Evolutionary conservation across 2,797 vertebrate genomes (phyloP).

Genomic region (Acanthopagrus latus): DNA sequence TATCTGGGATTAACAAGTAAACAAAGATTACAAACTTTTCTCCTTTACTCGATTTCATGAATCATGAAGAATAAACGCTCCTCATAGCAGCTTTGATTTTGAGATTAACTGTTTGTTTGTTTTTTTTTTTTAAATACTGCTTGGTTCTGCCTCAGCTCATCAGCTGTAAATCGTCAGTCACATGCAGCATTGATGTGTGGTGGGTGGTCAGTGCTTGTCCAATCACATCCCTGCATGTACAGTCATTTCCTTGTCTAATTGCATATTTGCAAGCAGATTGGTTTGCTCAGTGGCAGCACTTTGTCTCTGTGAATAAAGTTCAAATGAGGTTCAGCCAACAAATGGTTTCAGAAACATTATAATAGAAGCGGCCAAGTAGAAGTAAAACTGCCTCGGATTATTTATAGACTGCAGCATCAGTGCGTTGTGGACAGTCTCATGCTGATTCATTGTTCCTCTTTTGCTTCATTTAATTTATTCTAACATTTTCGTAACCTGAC

Average conservation of each 20-base stretch:
- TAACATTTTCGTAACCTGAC: not conserved
- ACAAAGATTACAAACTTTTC: too few species aligned
- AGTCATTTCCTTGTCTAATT: not conserved
- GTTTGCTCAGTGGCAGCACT: not conserved
- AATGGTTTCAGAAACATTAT: conserved; percentile 3
- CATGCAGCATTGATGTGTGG: not conserved
- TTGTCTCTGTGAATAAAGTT: conserved; percentile 25
- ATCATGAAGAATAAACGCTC: too few species aligned
- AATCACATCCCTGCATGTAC: not conserved
- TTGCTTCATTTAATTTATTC: not conserved
- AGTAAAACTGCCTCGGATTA: conserved; percentile 3
- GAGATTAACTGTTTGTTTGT: not conserved
- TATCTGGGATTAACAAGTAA: too few species aligned
- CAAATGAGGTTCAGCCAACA: conserved; percentile 29
- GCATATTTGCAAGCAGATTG: not conserved
- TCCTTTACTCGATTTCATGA: too few species aligned
- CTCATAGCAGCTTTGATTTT: not conserved
- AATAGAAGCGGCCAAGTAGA: not conserved
- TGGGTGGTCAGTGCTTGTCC: not conserved
- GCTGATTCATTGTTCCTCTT: conserved; percentile 19
- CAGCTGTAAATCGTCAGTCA: not conserved
- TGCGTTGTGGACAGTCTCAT: not conserved
- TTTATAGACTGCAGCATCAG: not conserved
- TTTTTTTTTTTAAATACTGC: not conserved
- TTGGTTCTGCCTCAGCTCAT: not conserved